Evolutionary conservation across 2,888 invertebrate genomes (phyloP).

Genomic region (Chaetogeoica ovagalla): DNA sequence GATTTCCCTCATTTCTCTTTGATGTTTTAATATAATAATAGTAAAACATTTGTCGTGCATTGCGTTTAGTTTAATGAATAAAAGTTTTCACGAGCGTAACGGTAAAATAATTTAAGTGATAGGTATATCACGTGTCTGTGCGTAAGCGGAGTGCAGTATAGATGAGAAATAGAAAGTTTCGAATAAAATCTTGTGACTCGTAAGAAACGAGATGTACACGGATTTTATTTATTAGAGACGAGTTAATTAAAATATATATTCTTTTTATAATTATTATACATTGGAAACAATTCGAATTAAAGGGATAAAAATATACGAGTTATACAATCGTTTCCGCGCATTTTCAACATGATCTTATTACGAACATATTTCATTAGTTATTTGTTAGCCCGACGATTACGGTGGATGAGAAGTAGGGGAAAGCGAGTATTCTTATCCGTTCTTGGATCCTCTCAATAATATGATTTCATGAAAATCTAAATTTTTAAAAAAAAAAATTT

Average conservation of each 20-base stretch:
- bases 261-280: neutral
- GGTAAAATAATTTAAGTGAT: neutral
- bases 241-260: neutral
- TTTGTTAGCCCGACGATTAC: too few relatives aligned
- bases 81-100: constrained; percentile 10
- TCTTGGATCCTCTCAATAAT: too few relatives aligned
- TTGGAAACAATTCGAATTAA: neutral
- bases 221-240: neutral
- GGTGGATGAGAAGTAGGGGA: too few relatives aligned
- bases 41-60: constrained; percentile 1
- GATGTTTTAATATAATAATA: neutral
- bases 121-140: neutral
- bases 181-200: constrained; percentile 19
- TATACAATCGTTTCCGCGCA: too few relatives aligned
- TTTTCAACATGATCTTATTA: too few relatives aligned
- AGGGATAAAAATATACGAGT: neutral
- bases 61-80: constrained; percentile 19
- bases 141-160: neutral
- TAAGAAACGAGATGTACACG: neutral
- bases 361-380: too few relatives aligned
- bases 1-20: neutral
- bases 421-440: too few relatives aligned
- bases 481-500: too few relatives aligned
- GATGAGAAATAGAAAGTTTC: constrained; percentile 31
- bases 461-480: too few relatives aligned